Evolutionary conservation across 2,113 vertebrate species (phyloP).

Genomic region (Hippopotamus amphibius): DNA sequence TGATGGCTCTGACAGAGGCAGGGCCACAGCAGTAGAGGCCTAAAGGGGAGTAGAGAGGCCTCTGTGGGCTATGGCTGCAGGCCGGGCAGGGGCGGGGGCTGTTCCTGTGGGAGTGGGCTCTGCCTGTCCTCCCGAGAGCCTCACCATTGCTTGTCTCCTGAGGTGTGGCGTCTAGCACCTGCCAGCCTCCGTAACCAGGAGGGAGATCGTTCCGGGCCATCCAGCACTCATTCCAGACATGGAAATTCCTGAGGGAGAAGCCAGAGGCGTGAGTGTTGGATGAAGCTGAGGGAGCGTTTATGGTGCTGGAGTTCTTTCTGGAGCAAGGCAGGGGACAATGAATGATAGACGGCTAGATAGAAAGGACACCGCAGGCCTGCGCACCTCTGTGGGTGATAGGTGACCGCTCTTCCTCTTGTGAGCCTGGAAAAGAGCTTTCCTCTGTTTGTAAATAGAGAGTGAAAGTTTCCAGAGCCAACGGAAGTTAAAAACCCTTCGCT

Average conservation of each 20-base stretch:
- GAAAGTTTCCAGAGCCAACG: neutral
- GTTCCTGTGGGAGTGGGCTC: neutral
- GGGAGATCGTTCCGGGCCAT: conserved; percentile 84
- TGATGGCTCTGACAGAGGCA: conserved; percentile 82
- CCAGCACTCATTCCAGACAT: conserved; percentile 87
- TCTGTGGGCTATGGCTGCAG: accelerated
- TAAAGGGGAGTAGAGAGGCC: conserved; percentile 23
- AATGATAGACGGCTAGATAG: neutral
- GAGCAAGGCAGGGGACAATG: neutral
- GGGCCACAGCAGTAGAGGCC: conserved; percentile 86
- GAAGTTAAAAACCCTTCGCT: neutral
- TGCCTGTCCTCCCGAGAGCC: neutral
- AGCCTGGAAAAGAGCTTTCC: neutral
- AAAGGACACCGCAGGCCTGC: neutral
- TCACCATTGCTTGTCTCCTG: conserved; percentile 85
- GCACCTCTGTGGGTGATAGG: neutral
- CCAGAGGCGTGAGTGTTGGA: neutral
- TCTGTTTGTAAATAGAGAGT: neutral
- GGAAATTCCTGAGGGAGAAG: conserved; percentile 83
- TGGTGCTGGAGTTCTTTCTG: neutral
- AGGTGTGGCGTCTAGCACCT: conserved; percentile 85
- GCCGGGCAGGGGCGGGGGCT: neutral
- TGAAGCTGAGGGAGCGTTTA: neutral
- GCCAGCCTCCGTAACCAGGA: conserved; percentile 84
- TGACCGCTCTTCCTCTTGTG: neutral